Conservation (phyloP, 2,888 invertebrate species). For the Clunio marinus region DNA sequence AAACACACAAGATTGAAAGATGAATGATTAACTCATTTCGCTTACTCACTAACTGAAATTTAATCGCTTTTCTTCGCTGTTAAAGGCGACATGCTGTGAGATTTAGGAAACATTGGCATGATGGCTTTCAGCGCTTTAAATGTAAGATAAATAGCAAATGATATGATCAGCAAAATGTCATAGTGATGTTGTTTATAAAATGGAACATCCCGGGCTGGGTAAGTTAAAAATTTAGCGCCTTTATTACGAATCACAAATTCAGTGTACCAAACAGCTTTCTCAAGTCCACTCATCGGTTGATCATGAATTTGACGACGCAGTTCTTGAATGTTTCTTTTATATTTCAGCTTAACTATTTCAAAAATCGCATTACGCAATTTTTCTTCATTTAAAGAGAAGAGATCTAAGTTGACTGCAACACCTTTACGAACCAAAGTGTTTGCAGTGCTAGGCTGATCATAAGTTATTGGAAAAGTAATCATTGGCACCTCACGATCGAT, state of each 20-base stretch:
- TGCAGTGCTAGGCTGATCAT: background rate
- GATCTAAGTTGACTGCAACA: background rate
- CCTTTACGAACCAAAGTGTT: background rate
- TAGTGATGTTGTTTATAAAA: background rate
- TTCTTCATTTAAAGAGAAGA: background rate
- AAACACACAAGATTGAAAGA: too few relatives aligned
- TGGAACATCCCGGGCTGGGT: background rate
- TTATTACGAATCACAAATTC: background rate
- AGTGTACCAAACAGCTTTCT: background rate
- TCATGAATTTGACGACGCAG: background rate
- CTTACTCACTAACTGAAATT: too few relatives aligned
- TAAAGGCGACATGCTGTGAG: too few relatives aligned
- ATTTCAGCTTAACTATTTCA: background rate
- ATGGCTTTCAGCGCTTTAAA: too few relatives aligned
- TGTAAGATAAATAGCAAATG: too few relatives aligned
- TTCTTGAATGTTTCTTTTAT: background rate
- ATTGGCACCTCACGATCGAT: background rate
- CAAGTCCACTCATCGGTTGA: background rate
- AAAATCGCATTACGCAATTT: background rate
- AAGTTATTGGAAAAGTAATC: background rate
- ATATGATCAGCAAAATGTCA: too few relatives aligned
- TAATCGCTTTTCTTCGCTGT: too few relatives aligned
- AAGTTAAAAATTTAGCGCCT: background rate
- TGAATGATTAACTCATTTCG: too few relatives aligned
- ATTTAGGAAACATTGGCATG: too few relatives aligned